These are phyloP conservation scores for Taphrorychus bicolor DNA, from an alignment of 2,888 invertebrate genomes.

Conservation along the genomic window DNA sequence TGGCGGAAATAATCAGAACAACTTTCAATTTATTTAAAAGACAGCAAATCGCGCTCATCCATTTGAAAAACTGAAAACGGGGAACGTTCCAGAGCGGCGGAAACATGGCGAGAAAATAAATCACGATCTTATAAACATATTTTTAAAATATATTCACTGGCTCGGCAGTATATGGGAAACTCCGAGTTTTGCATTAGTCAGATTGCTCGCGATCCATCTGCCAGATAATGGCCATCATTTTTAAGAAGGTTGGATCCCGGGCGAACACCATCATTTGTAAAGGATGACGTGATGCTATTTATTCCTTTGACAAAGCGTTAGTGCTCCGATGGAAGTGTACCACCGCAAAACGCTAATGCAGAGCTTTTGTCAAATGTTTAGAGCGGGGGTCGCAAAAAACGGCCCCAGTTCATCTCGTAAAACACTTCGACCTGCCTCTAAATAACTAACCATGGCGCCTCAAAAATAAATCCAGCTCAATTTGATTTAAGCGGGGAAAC, in stretches of 20 bases:
- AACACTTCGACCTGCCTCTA: neutral
- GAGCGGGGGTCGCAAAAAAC: conserved; percentile 7
- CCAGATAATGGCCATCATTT: conserved; percentile 59
- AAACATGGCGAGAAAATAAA: conserved; percentile 53
- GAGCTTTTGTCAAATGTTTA: conserved; percentile 34
- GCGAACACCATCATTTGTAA: conserved; percentile 53
- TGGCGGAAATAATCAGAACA: conserved; percentile 23
- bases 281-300: conserved; percentile 57
- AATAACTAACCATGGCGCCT: conserved; percentile 10
- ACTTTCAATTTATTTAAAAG: conserved; percentile 40
- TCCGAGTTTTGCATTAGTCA: conserved; percentile 57
- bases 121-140: conserved; percentile 56
- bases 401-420: neutral
- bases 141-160: conserved; percentile 52
- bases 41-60: conserved; percentile 45
- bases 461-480: conserved; percentile 27
- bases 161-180: conserved; percentile 46
- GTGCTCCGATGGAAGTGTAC: conserved; percentile 34
- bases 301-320: conserved; percentile 53
- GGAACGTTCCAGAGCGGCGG: conserved; percentile 44
- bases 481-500: conserved; percentile 31
- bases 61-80: conserved; percentile 47
- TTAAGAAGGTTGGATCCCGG: conserved; percentile 53
- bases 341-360: conserved; percentile 32
- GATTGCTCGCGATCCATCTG: conserved; percentile 59